Percentiles rank a stretch among this genome's conserved stretches.
phyloP scores from a whole-genome alignment of 2,797 vertebrate genomes.

The Petrocephalus sullivani region DNA sequence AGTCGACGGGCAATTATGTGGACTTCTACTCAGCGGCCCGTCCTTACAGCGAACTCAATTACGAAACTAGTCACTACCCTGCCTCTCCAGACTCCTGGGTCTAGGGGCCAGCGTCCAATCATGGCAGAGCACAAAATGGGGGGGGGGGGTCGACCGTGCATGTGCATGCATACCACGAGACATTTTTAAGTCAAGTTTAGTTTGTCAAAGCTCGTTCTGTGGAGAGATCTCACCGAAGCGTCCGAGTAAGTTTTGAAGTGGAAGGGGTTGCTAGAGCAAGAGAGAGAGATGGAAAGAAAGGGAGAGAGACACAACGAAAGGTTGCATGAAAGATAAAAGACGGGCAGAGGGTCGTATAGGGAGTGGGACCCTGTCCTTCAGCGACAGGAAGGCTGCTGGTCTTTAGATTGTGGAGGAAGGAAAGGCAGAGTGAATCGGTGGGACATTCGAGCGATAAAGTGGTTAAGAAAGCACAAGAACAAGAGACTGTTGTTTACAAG shows the following conservation, averaged over 20 bases:
- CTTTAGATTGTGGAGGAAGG: conserved; percentile 48
- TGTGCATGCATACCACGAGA: conserved; percentile 84
- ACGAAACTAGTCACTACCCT: conserved; percentile 98
- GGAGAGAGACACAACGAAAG: conserved; percentile 32
- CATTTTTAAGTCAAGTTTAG: conserved; percentile 73
- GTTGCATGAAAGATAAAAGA: conserved; percentile 43
- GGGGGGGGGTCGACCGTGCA: conserved; percentile 61
- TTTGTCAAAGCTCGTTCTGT: conserved; percentile 76
- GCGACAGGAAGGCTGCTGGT: conserved; percentile 43
- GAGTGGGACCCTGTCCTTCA: conserved; percentile 53
- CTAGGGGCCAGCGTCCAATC: conserved; percentile 57
- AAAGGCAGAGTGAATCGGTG: conserved; percentile 32
- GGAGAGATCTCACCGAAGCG: conserved; percentile 53
- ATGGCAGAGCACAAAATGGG: background rate
- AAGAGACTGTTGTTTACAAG: conserved; percentile 55
- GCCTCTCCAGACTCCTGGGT: conserved; percentile 98
- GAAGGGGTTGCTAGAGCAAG: conserved; percentile 41
- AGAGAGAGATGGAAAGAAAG: conserved; percentile 35
- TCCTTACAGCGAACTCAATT: conserved; percentile 98
- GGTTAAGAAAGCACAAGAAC: conserved; percentile 74
- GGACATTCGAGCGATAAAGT: conserved; percentile 34
- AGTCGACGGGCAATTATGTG: conserved; percentile 96
- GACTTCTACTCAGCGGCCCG: conserved; percentile 98
- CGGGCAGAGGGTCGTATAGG: conserved; percentile 47
- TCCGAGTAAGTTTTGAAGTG: background rate